Evolutionary conservation across 2,113 vertebrate species (phyloP).

Genomic region (Strix uralensis): DNA sequence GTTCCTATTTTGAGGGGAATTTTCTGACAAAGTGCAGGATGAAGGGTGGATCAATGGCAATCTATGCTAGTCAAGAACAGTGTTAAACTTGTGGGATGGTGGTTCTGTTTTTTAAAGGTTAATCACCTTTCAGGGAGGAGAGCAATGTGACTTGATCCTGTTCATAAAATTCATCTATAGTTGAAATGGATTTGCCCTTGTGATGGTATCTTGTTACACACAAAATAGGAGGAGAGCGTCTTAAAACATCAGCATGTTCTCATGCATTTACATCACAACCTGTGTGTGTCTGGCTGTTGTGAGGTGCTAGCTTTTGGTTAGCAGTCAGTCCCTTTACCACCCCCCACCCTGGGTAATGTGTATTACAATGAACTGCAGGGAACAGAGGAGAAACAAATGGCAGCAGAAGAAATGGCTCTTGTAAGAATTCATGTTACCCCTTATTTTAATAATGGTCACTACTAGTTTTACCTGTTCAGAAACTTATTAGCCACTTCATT

Average conservation of each 20-base stretch:
- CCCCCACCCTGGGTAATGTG: neutral
- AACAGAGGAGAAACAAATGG: neutral
- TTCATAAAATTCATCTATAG: neutral
- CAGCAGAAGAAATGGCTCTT: neutral
- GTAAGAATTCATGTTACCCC: neutral
- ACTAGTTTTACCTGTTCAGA: neutral
- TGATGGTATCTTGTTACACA: neutral
- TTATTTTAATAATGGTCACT: neutral
- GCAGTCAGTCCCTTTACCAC: neutral
- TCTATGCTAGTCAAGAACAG: neutral
- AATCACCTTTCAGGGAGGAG: neutral
- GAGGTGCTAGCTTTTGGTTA: neutral
- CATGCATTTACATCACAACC: neutral
- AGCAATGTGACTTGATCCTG: neutral
- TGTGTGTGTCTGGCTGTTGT: neutral
- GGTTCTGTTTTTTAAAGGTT: neutral
- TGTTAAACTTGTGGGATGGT: neutral
- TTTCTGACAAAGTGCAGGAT: neutral
- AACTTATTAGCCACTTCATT: neutral
- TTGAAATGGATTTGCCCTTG: neutral
- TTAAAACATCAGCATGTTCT: neutral
- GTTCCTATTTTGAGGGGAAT: neutral
- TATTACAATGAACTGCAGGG: neutral
- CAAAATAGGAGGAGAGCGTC: neutral
- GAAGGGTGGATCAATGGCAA: neutral